Evolutionary conservation across 2,888 invertebrate genomes (phyloP).

Genomic region (Plutella xylostella): DNA sequence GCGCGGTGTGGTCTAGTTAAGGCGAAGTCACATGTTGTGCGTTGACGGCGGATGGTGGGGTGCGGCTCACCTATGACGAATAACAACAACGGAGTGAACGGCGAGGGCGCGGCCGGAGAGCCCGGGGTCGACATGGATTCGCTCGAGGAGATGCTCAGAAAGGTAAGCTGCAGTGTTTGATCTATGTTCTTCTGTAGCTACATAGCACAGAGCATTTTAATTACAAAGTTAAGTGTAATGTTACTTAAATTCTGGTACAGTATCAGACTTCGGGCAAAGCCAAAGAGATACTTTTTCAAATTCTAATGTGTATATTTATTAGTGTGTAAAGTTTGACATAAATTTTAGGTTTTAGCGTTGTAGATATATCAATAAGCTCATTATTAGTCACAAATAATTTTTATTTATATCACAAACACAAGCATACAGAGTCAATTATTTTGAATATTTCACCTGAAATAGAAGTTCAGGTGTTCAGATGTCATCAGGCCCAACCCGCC

Average conservation of each 20-base stretch:
- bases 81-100: conserved; percentile 72
- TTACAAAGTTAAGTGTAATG: neutral
- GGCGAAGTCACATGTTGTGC: conserved; percentile 13
- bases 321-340: no score
- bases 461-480: no score
- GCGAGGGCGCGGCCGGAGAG: conserved; percentile 72
- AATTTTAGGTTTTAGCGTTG: no score
- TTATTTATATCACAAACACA: no score
- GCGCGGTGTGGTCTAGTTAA: conserved; percentile 11
- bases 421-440: no score
- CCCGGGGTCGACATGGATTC: conserved; percentile 79
- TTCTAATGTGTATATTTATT: no score
- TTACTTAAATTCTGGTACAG: neutral
- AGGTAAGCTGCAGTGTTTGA: no score
- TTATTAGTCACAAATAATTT: no score
- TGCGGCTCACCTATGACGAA: conserved; percentile 69
- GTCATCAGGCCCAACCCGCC: no score
- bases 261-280: no score
- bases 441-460: no score
- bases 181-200: neutral
- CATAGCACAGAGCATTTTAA: conserved; percentile 9
- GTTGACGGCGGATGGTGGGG: conserved; percentile 22
- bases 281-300: neutral
- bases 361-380: no score
- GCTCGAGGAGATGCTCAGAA: conserved; percentile 82